These are phyloP conservation scores for Formica selysi DNA, from an alignment of 1,140 invertebrate genomes.

Conservation along the genomic window DNA sequence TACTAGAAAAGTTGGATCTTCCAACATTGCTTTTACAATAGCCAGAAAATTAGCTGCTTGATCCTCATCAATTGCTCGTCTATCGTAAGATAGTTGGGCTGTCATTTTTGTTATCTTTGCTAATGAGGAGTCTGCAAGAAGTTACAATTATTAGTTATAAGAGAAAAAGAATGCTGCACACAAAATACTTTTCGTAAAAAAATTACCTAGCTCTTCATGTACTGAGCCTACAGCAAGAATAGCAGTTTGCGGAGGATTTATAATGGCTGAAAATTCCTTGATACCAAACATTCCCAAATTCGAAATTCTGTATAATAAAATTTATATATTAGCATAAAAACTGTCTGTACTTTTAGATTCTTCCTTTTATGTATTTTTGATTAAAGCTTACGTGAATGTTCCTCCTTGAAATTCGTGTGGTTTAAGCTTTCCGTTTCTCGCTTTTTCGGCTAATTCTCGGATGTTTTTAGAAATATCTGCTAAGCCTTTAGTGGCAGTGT, in stretches of 20 bases:
- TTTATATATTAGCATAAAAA: background rate
- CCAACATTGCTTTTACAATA: conserved; percentile 87
- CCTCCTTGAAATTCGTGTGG: conserved; percentile 99
- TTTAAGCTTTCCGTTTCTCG: conserved; percentile 96
- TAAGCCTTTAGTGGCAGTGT: conserved; percentile 96
- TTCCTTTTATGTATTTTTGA: background rate
- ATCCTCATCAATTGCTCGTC: conserved; percentile 89
- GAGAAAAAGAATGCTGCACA: background rate
- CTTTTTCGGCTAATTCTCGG: conserved; percentile 94
- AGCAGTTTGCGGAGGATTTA: conserved; percentile 85
- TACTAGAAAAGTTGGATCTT: conserved; percentile 86
- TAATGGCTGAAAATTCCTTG: conserved; percentile 94
- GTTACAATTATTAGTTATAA: background rate
- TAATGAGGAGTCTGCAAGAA: conserved; percentile 76
- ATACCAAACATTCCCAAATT: conserved; percentile 99
- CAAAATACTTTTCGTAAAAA: conserved; percentile 14
- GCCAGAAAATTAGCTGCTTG: conserved; percentile 89
- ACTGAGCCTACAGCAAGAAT: conserved; percentile 92
- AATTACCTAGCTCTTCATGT: conserved; percentile 80
- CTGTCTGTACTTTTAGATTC: too few relatives aligned
- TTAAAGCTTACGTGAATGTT: conserved; percentile 85
- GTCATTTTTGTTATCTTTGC: conserved; percentile 85
- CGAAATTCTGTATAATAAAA: conserved; percentile 90
- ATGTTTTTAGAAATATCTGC: conserved; percentile 94
- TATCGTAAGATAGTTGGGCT: conserved; percentile 90